Percentiles rank a stretch among this genome's conserved stretches.
phyloP scores from a whole-genome alignment of 2,888 invertebrate species.

The Gonocerus acuteangulatus region DNA sequence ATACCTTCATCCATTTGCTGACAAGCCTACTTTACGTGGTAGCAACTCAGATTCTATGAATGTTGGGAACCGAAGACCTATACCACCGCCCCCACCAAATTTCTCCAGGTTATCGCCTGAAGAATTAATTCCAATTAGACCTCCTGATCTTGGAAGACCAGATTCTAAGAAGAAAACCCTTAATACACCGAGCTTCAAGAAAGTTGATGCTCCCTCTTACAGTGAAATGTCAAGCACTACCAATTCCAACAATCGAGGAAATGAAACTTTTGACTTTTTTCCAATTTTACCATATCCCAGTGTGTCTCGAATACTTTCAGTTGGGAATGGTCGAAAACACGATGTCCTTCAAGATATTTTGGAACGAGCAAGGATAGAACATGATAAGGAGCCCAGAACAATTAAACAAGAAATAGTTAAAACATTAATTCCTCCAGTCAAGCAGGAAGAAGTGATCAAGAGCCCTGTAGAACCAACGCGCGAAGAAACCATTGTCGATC shows the following conservation, averaged over 20 bases:
- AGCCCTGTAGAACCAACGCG: constrained; percentile 31
- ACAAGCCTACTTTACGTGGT: constrained; percentile 75
- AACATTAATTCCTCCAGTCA: constrained; percentile 35
- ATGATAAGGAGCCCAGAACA: constrained; percentile 49
- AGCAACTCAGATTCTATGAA: constrained; percentile 52
- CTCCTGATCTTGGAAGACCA: constrained; percentile 49
- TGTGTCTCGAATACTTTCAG: constrained; percentile 75
- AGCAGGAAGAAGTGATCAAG: constrained; percentile 36
- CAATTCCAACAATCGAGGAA: constrained; percentile 38
- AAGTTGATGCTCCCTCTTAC: constrained; percentile 39
- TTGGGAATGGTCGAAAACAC: constrained; percentile 69
- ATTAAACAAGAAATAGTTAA: constrained; percentile 39
- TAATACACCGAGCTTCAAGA: constrained; percentile 65
- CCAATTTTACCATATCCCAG: constrained; percentile 70
- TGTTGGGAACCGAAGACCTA: constrained; percentile 64
- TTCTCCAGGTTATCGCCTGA: constrained; percentile 54
- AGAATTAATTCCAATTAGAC: constrained; percentile 74
- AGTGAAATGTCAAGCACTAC: constrained; percentile 39
- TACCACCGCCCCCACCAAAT: constrained; percentile 73
- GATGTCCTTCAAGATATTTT: constrained; percentile 73
- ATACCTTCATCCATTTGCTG: constrained; percentile 78
- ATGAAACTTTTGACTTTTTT: constrained; percentile 51
- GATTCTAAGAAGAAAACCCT: constrained; percentile 62
- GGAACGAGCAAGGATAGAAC: constrained; percentile 46
- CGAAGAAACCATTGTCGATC: constrained; percentile 16